Base-by-base conservation (phyloP, 2,797 vertebrate genomes). In the Tenualosa ilisha region DNA sequence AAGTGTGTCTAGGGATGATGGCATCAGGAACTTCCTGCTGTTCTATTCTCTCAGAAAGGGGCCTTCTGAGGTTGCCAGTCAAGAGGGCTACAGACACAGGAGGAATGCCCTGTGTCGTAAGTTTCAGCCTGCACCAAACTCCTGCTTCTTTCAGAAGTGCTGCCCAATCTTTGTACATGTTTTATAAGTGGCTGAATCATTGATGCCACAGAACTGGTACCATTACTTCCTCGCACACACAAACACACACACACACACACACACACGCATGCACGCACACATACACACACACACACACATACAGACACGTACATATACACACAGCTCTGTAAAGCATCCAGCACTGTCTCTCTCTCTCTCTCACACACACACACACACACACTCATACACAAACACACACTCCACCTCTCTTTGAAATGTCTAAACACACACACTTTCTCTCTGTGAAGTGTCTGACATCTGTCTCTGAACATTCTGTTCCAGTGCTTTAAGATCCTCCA, bases 181-280 rank as follows among this genome's bases (percentile, higher is more conserved):
- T 85, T 84, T 59, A 85, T 87, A 56, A 81, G 81, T 26, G 40
- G 46, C 20, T 86, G 61, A 88, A 88, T 87, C 81, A 88, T 84
- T 79, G 22, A 88, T 85, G 82, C 53, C 51, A 72, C 43, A 15
- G 40, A 88, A 85, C 84, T 75, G 83, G 81, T 84, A 63, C 79
- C 75, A 86, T 84, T 86, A 81, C 26, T 40, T 79, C 84, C 22
- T 46, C 65, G 6, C 31, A 26, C 17, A 81, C 65, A 46, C 59
- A 61, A 2, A 61, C 59, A 61, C 59, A 24, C 59, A 61, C 59
- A 61, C 59, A 61, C 59, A 24, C 22, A 61, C 59, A n/a, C 26
- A 68, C 63, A 26, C 63, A 68, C 24, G 31, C 63, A 31, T 24
- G 31, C 24, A 24, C 59, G n/a, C 63, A 31, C 63, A 31, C 63